Evolutionary conservation across 23 tunicate species (phyloP), one percentile per base, ranked within the genome.

Genomic region (Diplosoma virens): DNA sequence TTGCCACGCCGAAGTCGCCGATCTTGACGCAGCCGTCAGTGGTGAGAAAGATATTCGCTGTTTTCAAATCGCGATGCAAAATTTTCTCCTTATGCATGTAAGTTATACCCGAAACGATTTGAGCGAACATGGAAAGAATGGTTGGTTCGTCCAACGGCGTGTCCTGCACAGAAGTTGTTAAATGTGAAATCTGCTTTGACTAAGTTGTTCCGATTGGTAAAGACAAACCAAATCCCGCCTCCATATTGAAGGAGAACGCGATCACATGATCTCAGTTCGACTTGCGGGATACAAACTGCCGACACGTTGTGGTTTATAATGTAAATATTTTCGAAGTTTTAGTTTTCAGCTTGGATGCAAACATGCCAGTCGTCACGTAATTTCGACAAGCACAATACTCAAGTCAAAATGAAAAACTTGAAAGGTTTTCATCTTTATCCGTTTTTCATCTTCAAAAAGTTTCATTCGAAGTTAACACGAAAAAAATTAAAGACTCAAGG

Each of bases 1-100:
- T 92, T 3, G 97, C 85, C 47, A 92, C 86, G 18, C 97, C 97
- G 31, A 92, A 92, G 58, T 92, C 97, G 4, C 97, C 92, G 30
- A 92, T 92, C 33, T 92, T 92, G 25, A 92, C 67, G 33, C 33
- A 63, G 0, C 92, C 92, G 9, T 92, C 88, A 54, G 82, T 92
- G 30, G 90, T 92, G 14, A 81, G 64, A 59, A 92, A 92, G n/a
- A 92, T 92, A 64, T 92, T 92, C 32, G 97, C 92, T 24, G 97
- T 92, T 59, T 92, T 92, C 25, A 92, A 64, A 63, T 92, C 97
- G 1, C 97, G 71, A 75, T 92, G 97, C 33, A 92, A 30, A 11
- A 92, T 84, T 63, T 85, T 85, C 64, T 92, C 87, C 33, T 81
- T 79, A 58, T 92, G 97, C 92, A 92, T 92, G 80, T 92, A 84